Base-by-base conservation (phyloP, 2,113 vertebrate genomes). In the Jaculus jaculus region DNA sequence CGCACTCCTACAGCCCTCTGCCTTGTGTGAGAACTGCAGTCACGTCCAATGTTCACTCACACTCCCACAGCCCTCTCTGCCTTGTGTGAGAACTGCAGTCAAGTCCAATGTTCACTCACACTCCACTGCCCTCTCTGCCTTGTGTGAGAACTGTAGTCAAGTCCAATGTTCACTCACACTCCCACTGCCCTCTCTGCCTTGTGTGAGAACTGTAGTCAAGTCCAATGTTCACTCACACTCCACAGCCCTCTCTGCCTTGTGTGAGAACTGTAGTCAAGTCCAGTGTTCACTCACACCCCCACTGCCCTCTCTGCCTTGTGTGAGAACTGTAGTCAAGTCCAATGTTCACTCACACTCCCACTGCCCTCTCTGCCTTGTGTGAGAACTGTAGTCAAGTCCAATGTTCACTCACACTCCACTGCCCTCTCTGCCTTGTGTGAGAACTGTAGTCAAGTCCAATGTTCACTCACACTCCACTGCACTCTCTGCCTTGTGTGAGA, bases 341-440 rank as follows among this genome's bases (percentile, higher is more conserved):
- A 88, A 37, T 65, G 60, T 15, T 73, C 6, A 65, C 61, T 47
- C 58, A 85, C n/a, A n/a, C n/a, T n/a, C n/a, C n/a, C n/a, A n/a
- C n/a, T n/a, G n/a, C n/a, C n/a, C n/a, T n/a, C n/a, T n/a, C n/a
- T n/a, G n/a, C n/a, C n/a, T n/a, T 81, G 54, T 6, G 84, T 30
- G 15, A 84, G 80, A 85, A 82, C 20, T 63, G 17, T 60, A 74
- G 79, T 73, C 61, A 90, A 90, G 63, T 82, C 32, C 69, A 88
- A 37, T 65, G 60, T 15, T 73, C 6, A 65, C 61, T 47, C 58
- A 85, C n/a, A n/a, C n/a, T n/a, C n/a, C n/a, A n/a, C n/a, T n/a
- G n/a, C n/a, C n/a, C n/a, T n/a, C n/a, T n/a, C n/a, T n/a, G n/a
- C n/a, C n/a, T n/a, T 81, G 54, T 6, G 84, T 30, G 15, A 84